phyloP scores from a whole-genome alignment of 2,888 invertebrate genomes.

The Drepanosiphum platanoidis region DNA sequence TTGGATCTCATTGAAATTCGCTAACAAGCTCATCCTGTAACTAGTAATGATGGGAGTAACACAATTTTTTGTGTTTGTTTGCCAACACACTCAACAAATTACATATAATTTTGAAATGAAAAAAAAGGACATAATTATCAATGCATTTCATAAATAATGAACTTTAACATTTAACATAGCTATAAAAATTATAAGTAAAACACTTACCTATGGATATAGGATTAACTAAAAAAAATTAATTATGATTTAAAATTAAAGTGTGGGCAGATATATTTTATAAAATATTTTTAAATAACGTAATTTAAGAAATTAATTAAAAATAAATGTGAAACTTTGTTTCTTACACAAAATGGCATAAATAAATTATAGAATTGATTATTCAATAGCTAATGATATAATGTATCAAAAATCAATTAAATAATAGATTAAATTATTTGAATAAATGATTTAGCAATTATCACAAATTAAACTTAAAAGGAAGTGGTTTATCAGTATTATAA shows the following conservation, averaged over 20 bases:
- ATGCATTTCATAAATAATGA: conserved; percentile 63
- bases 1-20: conserved; percentile 30
- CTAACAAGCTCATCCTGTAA: conserved; percentile 60
- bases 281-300: not conserved
- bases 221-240: not conserved
- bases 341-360: too few relatives aligned
- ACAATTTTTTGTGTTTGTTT: conserved; percentile 26
- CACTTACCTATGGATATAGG: not conserved
- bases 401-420: not conserved
- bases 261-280: not conserved
- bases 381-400: too few relatives aligned
- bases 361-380: too few relatives aligned
- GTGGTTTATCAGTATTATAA: not conserved
- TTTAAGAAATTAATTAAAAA: too few relatives aligned
- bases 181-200: not conserved
- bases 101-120: conserved; percentile 1
- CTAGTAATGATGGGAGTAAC: conserved; percentile 50
- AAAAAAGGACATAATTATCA: conserved; percentile 41
- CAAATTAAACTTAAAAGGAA: too few relatives aligned
- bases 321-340: too few relatives aligned
- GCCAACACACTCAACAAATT: conserved; percentile 34
- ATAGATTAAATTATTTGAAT: too few relatives aligned
- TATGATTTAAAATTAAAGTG: not conserved
- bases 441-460: too few relatives aligned
- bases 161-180: not conserved